Evolutionary conservation across 2,888 invertebrate species (phyloP).

Genomic region (Agrochola macilenta): DNA sequence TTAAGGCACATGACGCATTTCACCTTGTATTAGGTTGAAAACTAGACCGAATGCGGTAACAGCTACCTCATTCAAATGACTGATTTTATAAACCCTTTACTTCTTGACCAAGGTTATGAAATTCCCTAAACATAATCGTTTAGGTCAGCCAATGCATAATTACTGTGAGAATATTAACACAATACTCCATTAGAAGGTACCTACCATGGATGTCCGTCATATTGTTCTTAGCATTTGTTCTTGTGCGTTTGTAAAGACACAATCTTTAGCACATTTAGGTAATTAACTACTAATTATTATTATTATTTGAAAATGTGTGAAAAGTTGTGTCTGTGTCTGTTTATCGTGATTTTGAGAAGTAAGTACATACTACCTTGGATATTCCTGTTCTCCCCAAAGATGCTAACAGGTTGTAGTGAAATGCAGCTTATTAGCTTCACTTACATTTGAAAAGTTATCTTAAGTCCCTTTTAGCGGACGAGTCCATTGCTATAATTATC

Average conservation of each 20-base stretch:
- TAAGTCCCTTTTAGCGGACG: neutral
- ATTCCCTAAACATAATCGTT: conserved; percentile 13
- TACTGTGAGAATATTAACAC: conserved; percentile 52
- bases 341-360: conserved; percentile 54
- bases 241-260: neutral
- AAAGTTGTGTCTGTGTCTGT: conserved; percentile 28
- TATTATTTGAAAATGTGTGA: conserved; percentile 43
- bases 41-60: no score
- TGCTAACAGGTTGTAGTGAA: no score
- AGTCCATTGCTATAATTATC: no score
- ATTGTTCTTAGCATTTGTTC: conserved; percentile 38
- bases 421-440: no score
- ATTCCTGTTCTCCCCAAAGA: neutral
- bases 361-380: conserved; percentile 35
- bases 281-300: neutral
- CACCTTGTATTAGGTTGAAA: no score
- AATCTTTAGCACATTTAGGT: conserved; percentile 1
- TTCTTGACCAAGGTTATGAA: neutral
- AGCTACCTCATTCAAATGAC: neutral
- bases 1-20: no score
- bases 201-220: neutral
- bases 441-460: no score
- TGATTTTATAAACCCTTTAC: neutral
- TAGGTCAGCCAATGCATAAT: conserved; percentile 17
- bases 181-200: conserved; percentile 25